Evolutionary conservation across 2,797 vertebrate species (phyloP), one percentile per base, ranked within the genome.

Genomic region (Xenentodon cancila): DNA sequence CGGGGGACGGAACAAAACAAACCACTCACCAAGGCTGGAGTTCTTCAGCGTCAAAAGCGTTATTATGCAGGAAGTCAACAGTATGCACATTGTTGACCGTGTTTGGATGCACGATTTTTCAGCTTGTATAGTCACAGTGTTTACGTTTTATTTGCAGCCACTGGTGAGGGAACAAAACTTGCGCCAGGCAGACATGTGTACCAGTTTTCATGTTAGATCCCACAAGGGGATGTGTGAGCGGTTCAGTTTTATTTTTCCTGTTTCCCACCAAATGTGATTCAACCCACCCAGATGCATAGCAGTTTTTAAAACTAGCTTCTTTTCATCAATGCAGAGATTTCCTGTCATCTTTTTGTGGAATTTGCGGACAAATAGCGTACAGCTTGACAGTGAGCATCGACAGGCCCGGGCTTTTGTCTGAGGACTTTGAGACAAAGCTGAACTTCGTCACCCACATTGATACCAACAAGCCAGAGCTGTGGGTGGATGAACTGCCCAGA

Each of bases 371-470:
- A 1, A 68, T 87, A 9, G 0, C 0, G 0, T 91, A 91, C 68
- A 44, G 9, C 6, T 7, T 90, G 43, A 79, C 47, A 0, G 68
- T 88, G 46, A 12, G 57, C 51, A 81, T 89, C 47, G 3, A 60
- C 34, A 80, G 90, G 64, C 85, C 79, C 0, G 90, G 88, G 89
- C 83, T 68, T 46, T 0, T 91, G 42, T 15, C 71, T 20, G 90
- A 88, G 18, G 64, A 72, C 12, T 88, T 77, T 71, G 43, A 25
- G 45, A 81, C 82, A 4, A 59, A 87, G 40, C n/a, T 91, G 13
- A 85, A 80, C 37, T 89, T 80, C 62, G 34, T 69, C 12, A 58
- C 50, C 2, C 71, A 1, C 51, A 56, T 68, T 5, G 5, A 84
- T 45, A 56, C 25, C 59, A 79, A 66, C 58, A 51, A 62, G 13